Base-by-base conservation (phyloP, 2,888 invertebrate genomes). In the Athrips mouffetella region DNA sequence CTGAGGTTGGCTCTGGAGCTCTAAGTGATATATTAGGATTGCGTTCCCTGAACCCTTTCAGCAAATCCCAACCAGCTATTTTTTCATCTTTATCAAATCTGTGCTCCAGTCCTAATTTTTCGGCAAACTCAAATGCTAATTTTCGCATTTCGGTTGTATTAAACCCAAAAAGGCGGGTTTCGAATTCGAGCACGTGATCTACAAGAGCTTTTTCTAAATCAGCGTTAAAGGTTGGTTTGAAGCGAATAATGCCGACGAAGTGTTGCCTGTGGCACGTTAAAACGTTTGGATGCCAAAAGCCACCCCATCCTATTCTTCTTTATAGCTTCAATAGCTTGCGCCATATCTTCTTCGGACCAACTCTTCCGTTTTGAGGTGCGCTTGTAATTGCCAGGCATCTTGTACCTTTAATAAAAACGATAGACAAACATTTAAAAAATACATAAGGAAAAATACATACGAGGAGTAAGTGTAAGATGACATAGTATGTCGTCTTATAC, bases 231-330 rank as follows among this genome's bases (percentile, higher is more conserved):
- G 44, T 45, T 29, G 45, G 50, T 25, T 25, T 25, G 10, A 7
- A 25, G 10, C 27, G 27, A 76, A 52, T 39, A 47, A 21, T 47
- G 40, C 3, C 40, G 30, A 35, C 45, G 37, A 16, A 48, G 30
- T 20, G 47, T 47, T 11, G 40, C 40, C 30, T 47, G 47, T 45
- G 49, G 49, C 25, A 45, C 45, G 25, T n/a, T n/a, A n/a, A n/a
- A n/a, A n/a, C 39, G 44, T 50, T 47, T 51, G 30, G 52, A 53
- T 45, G 52, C 52, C 40, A 50, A 42, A 37, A 53, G 52, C 52
- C 52, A 53, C 44, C 52, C 50, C 52, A 48, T 53, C 40, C 46
- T 48, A 39, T 53, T 50, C 11, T 48, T 30, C 23, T 50, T 53
- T 48, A 53, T 42, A 45, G 50, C 50, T 46, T 53, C 46, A 20